Conservation (phyloP, 1,140 invertebrate genomes). For the Drosophila sp. region DNA sequence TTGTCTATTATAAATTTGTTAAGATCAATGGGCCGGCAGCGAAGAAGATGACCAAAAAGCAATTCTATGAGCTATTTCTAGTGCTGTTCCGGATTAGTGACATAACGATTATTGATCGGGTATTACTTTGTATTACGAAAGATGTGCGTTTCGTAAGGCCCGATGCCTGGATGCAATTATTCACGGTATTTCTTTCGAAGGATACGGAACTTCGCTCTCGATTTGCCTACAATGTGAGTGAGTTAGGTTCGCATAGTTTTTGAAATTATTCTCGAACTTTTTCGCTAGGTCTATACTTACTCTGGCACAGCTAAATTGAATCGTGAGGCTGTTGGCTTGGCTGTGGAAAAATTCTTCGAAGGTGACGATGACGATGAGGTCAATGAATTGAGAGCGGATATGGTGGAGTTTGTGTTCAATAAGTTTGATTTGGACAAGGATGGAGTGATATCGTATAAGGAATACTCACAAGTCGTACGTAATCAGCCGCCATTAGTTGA, state of each 20-base stretch:
- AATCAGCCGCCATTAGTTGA: constrained; percentile 89
- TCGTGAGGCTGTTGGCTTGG: constrained; percentile 65
- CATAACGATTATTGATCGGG: constrained; percentile 68
- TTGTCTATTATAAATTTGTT: constrained; percentile 79
- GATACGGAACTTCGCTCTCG: constrained; percentile 55
- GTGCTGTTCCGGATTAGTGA: constrained; percentile 69
- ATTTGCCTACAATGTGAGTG: constrained; percentile 63
- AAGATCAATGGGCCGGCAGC: constrained; percentile 57
- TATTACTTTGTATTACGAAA: constrained; percentile 65
- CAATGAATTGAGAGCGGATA: constrained; percentile 84
- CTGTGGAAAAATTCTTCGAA: constrained; percentile 69
- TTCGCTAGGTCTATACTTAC: constrained; percentile 64
- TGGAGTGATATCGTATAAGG: constrained; percentile 89
- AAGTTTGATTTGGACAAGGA: constrained; percentile 92
- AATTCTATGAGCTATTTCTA: constrained; percentile 69
- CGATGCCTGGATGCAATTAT: constrained; percentile 69
- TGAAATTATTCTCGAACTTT: neutral
- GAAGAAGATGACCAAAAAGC: constrained; percentile 68
- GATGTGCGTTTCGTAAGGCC: constrained; percentile 61
- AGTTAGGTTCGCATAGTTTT: neutral
- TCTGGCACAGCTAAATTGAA: constrained; percentile 49
- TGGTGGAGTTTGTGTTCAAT: constrained; percentile 91
- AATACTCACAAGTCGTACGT: constrained; percentile 88
- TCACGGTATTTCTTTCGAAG: constrained; percentile 62
- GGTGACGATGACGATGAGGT: constrained; percentile 77